Evolutionary conservation across 1,140 invertebrate genomes (phyloP).

Genomic region (Anastrepha ludens): DNA sequence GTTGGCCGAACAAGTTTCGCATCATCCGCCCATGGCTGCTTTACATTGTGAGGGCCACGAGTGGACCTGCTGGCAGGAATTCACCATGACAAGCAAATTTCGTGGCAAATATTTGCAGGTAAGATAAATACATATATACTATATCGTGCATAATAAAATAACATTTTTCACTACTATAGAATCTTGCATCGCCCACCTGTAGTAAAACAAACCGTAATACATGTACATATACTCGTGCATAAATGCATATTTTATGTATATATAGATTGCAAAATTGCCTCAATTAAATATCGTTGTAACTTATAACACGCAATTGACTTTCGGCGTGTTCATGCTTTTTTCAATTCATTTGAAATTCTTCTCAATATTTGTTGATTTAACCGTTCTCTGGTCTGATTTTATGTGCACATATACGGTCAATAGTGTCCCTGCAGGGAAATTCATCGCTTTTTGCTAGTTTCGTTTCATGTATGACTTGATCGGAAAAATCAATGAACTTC

Average conservation of each 20-base stretch:
- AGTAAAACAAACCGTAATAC: no score
- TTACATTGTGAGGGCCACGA: slow-evolving; percentile 92
- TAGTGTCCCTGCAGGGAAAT: no score
- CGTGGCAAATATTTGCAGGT: slow-evolving; percentile 95
- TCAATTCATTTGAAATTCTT: no score
- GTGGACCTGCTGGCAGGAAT: slow-evolving; percentile 98
- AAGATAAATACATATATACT: slow-evolving; percentile 51
- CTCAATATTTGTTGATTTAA: no score
- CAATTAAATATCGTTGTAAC: slow-evolving; percentile 35
- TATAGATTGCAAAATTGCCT: neutral
- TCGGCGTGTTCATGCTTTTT: neutral
- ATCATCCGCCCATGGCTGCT: slow-evolving; percentile 98
- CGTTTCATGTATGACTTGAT: no score
- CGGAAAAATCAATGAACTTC: no score
- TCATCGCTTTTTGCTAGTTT: no score
- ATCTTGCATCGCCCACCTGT: no score
- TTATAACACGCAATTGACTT: slow-evolving; percentile 26
- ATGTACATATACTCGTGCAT: slow-evolving; percentile 14
- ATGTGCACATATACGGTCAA: no score
- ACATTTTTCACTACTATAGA: no score
- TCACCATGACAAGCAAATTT: slow-evolving; percentile 99
- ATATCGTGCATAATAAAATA: no score
- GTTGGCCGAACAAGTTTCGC: slow-evolving; percentile 96
- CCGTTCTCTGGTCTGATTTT: no score
- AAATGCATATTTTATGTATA: neutral